Percentiles rank a stretch among this genome's conserved stretches.
Evolutionary conservation across 2,888 invertebrate species (phyloP).

Genomic region (Hydroisotoma schaefferi): DNA sequence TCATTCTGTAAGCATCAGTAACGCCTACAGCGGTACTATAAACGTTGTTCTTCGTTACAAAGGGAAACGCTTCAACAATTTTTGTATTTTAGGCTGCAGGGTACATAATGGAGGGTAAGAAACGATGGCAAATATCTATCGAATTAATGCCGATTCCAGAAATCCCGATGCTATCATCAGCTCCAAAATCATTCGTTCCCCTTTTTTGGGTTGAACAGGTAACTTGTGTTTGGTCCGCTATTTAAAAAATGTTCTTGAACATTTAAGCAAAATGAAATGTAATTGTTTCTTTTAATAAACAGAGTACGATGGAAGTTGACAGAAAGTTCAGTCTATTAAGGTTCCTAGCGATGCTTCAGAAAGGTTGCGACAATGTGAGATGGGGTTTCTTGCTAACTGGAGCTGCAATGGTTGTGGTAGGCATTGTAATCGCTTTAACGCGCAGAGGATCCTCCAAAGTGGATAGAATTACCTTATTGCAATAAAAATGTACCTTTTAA

Average conservation of each 20-base stretch:
- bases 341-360: slow-evolving; percentile 23
- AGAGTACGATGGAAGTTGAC: slow-evolving; percentile 21
- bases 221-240: neutral
- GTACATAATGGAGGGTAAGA: slow-evolving; percentile 37
- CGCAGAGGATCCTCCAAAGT: slow-evolving; percentile 27
- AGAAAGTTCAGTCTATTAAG: slow-evolving; percentile 25
- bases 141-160: slow-evolving; percentile 36
- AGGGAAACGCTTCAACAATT: neutral
- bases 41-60: no score
- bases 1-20: slow-evolving; percentile 42
- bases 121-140: slow-evolving; percentile 40
- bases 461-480: slow-evolving; percentile 33
- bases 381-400: slow-evolving; percentile 30
- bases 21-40: no score
- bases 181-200: slow-evolving; percentile 39
- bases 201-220: slow-evolving; percentile 47
- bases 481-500: no score
- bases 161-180: slow-evolving; percentile 34
- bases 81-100: slow-evolving; percentile 36
- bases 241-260: neutral
- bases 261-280: neutral
- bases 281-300: neutral
- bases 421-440: slow-evolving; percentile 27
- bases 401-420: slow-evolving; percentile 20
- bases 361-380: slow-evolving; percentile 21